These are phyloP conservation scores for Drosophila setifemur DNA, from an alignment of 1,140 invertebrate species.

Conservation along the genomic window DNA sequence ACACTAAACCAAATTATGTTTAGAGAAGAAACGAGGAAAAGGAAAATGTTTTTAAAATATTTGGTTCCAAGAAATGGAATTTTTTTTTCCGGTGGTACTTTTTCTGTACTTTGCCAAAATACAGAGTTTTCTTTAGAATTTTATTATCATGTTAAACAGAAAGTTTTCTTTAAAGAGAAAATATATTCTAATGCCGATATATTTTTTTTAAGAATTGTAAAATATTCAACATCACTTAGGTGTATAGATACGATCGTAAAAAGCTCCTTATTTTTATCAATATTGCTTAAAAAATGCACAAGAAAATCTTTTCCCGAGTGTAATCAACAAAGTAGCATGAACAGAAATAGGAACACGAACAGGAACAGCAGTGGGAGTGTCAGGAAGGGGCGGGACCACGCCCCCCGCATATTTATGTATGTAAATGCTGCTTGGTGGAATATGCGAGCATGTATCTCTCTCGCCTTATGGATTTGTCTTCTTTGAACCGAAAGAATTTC, in stretches of 20 bases:
- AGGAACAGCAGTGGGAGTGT: conserved; percentile 1
- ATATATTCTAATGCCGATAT: no score
- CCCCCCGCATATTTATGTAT: conserved; percentile 31
- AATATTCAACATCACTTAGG: no score
- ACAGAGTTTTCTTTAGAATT: background rate
- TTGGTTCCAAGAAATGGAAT: no score
- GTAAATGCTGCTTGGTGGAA: conserved; percentile 40
- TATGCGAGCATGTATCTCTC: conserved; percentile 41
- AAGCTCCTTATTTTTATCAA: background rate
- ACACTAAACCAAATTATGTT: background rate
- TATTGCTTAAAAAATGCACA: background rate
- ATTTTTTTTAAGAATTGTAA: no score
- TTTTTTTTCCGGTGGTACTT: no score
- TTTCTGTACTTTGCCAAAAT: no score
- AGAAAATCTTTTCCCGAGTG: background rate
- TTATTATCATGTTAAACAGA: background rate
- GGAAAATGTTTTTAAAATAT: background rate
- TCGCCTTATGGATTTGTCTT: conserved; percentile 50
- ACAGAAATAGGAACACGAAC: conserved; percentile 34
- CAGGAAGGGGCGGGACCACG: conserved; percentile 10
- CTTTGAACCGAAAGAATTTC: conserved; percentile 51
- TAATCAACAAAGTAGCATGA: conserved; percentile 24
- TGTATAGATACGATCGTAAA: no score
- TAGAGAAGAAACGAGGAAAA: background rate
- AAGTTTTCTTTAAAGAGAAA: no score